These are phyloP conservation scores for Brachyptera risi DNA, from an alignment of 2,888 invertebrate species.

Conservation along the genomic window DNA sequence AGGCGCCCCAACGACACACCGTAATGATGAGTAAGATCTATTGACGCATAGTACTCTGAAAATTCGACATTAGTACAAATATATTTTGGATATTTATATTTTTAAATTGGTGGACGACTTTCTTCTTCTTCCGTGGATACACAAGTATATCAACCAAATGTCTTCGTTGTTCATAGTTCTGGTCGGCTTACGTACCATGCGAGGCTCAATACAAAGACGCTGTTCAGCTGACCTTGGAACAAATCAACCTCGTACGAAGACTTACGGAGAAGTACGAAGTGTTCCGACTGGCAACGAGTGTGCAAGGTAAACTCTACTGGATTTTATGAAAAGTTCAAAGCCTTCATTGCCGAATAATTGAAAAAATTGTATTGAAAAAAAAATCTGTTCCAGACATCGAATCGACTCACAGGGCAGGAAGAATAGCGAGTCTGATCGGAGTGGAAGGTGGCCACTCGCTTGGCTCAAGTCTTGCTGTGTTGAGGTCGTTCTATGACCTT, in stretches of 20 bases:
- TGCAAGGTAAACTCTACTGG: too few species aligned
- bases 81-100: too few species aligned
- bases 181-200: constrained; percentile 46
- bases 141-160: too few species aligned
- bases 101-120: too few species aligned
- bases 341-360: too few species aligned
- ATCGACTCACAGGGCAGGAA: constrained; percentile 43
- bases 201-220: constrained; percentile 45
- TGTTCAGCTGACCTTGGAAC: constrained; percentile 45
- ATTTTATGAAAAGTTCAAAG: too few species aligned
- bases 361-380: too few species aligned
- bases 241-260: constrained; percentile 47
- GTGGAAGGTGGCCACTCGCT: constrained; percentile 50
- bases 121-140: too few species aligned
- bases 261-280: constrained; percentile 43
- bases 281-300: constrained; percentile 41
- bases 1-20: too few species aligned
- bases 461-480: constrained; percentile 48
- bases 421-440: constrained; percentile 47
- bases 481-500: constrained; percentile 49
- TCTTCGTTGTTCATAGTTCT: constrained; percentile 46
- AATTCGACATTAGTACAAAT: too few species aligned
- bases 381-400: constrained; percentile 44
- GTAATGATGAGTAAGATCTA: too few species aligned
- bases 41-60: too few species aligned